Percentiles rank a stretch among this genome's conserved stretches.
Evolutionary conservation across 2,888 invertebrate species (phyloP).

Genomic region (Schrankia costaestrigalis): DNA sequence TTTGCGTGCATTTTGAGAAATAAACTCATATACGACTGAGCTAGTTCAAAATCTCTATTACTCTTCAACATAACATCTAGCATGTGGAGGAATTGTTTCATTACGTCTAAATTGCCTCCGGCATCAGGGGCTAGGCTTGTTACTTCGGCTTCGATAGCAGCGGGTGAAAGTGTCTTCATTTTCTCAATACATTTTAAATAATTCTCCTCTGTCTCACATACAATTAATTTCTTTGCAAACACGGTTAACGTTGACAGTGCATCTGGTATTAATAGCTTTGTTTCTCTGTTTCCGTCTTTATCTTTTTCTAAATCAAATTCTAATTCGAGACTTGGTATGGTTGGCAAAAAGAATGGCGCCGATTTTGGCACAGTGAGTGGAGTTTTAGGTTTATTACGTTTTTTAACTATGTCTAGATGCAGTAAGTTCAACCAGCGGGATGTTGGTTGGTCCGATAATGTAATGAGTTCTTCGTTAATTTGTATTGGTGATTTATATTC

Average conservation of each 20-base stretch:
- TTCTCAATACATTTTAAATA: slow-evolving; percentile 81
- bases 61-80: slow-evolving; percentile 85
- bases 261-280: slow-evolving; percentile 79
- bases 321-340: slow-evolving; percentile 89
- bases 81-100: slow-evolving; percentile 89
- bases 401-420: slow-evolving; percentile 91
- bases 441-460: slow-evolving; percentile 90
- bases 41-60: slow-evolving; percentile 92
- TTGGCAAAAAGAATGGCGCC: slow-evolving; percentile 98
- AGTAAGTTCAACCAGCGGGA: slow-evolving; percentile 96
- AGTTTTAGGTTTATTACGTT: slow-evolving; percentile 93
- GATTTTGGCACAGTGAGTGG: slow-evolving; percentile 90
- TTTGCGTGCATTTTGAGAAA: slow-evolving; percentile 91
- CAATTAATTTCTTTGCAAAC: slow-evolving; percentile 84
- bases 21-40: slow-evolving; percentile 92
- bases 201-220: slow-evolving; percentile 68
- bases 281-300: slow-evolving; percentile 54
- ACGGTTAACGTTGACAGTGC: slow-evolving; percentile 83
- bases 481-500: slow-evolving; percentile 88
- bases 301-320: slow-evolving; percentile 87
- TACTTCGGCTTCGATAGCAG: slow-evolving; percentile 93
- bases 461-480: slow-evolving; percentile 87
- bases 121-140: slow-evolving; percentile 87
- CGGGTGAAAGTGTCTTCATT: slow-evolving; percentile 87
- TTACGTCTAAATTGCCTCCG: slow-evolving; percentile 85